Evolutionary conservation across 2,113 vertebrate species (phyloP).

Genomic region (Motacilla alba): DNA sequence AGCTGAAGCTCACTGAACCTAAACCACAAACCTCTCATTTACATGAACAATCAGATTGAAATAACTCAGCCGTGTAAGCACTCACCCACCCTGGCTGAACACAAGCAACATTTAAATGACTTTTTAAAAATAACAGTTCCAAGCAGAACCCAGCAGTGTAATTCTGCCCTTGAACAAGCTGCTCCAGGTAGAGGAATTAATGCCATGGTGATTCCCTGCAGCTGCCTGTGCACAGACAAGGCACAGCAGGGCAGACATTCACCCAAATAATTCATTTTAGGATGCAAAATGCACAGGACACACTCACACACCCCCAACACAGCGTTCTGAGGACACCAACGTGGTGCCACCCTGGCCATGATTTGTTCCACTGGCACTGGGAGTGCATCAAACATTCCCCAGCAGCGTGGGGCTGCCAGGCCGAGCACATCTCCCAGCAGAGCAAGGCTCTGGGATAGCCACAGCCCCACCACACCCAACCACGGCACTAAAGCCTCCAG

Average conservation of each 20-base stretch:
- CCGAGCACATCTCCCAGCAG: not conserved
- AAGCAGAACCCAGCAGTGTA: not conserved
- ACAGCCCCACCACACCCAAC: not conserved
- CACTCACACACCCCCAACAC: not conserved
- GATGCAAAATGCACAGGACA: not conserved
- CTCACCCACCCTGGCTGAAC: rapidly evolving
- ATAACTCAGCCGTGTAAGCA: not conserved
- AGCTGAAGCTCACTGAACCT: not conserved
- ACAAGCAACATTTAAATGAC: not conserved
- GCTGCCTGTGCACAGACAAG: not conserved
- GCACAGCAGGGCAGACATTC: not conserved
- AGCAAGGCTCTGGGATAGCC: not conserved
- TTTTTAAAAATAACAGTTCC: not conserved
- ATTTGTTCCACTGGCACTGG: not conserved
- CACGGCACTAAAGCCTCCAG: not conserved
- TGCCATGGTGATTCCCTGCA: rapidly evolving
- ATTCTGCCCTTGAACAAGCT: not conserved
- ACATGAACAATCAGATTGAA: not conserved
- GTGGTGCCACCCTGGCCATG: not conserved
- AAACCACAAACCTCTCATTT: not conserved
- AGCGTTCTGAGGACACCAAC: not conserved
- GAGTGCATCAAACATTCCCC: not conserved
- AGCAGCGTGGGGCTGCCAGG: not conserved
- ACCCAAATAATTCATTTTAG: not conserved
- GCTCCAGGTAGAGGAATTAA: not conserved